A percentile compares a stretch with the other conserved stretches of the same genome.
These are phyloP conservation scores for Molanna angustata DNA, from an alignment of 2,888 invertebrate species.

Conservation along the genomic window DNA sequence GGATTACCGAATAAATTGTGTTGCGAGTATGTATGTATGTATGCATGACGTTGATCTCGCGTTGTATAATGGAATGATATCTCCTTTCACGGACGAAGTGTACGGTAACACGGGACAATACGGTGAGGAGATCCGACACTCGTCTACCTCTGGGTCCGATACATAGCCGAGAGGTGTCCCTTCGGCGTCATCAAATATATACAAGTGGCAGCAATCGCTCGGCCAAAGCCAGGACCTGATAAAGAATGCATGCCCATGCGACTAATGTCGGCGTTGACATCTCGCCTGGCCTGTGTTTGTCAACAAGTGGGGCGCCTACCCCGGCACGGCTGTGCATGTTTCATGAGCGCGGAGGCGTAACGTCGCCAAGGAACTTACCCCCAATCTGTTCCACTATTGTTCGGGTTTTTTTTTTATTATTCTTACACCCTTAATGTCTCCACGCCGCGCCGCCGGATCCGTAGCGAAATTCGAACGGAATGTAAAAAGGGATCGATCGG, in stretches of 20 bases:
- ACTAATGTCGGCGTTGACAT: conserved; percentile 31
- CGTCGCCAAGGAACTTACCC: conserved; percentile 14
- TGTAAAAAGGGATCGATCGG: too few species aligned
- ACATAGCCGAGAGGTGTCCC: conserved; percentile 18
- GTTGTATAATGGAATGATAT: neutral
- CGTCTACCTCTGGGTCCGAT: neutral
- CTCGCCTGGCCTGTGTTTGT: conserved; percentile 26
- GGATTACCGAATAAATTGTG: too few species aligned
- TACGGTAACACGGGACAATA: neutral
- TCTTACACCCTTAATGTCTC: conserved; percentile 8
- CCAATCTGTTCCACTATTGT: conserved; percentile 18
- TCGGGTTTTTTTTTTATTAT: conserved; percentile 18
- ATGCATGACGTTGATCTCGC: too few species aligned
- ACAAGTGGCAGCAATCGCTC: conserved; percentile 21
- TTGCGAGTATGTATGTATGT: too few species aligned
- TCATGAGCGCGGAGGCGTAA: conserved; percentile 23
- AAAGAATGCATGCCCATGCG: conserved; percentile 30
- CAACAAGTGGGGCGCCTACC: conserved; percentile 25
- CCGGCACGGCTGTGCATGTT: conserved; percentile 20
- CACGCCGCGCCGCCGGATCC: neutral
- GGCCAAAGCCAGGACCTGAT: conserved; percentile 17
- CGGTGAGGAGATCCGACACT: conserved; percentile 5
- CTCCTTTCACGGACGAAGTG: neutral
- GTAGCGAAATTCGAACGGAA: too few species aligned
- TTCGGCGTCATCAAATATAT: conserved; percentile 27